These are phyloP conservation scores for Mactromeris polynyma DNA, from an alignment of 2,888 invertebrate species.

Conservation along the genomic window DNA sequence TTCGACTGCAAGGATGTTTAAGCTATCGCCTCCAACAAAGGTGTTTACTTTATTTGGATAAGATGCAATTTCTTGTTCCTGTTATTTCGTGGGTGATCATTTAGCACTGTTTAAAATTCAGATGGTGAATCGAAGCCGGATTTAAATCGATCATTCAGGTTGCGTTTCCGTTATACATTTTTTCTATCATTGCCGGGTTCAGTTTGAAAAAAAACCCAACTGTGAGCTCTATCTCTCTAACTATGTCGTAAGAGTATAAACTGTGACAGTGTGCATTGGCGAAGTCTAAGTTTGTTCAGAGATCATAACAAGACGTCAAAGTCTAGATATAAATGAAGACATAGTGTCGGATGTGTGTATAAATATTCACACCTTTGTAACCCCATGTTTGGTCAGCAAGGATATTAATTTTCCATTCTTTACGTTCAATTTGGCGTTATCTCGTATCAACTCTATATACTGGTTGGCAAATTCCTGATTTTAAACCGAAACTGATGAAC, in stretches of 20 bases:
- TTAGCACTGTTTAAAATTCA: too few relatives aligned
- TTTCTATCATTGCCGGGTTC: background rate
- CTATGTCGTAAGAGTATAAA: background rate
- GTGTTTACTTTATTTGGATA: background rate
- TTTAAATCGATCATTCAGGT: too few relatives aligned
- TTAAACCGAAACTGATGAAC: background rate
- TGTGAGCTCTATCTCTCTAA: background rate
- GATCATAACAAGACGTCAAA: slow-evolving; percentile 30
- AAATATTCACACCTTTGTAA: slow-evolving; percentile 28
- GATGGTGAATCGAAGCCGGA: too few relatives aligned
- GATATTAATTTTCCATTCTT: slow-evolving; percentile 21
- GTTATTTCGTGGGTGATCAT: background rate
- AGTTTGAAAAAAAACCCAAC: background rate
- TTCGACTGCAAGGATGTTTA: background rate
- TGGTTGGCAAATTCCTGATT: background rate
- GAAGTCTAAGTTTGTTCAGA: background rate
- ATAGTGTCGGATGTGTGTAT: slow-evolving; percentile 31
- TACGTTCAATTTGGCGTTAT: slow-evolving; percentile 9
- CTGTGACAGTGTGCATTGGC: background rate
- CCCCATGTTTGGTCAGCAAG: slow-evolving; percentile 12
- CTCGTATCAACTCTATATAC: background rate
- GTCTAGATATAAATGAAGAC: slow-evolving; percentile 36
- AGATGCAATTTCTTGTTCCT: background rate
- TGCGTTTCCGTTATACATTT: background rate
- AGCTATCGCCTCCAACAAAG: background rate